Evolutionary conservation across 2,113 vertebrate genomes (phyloP).

Genomic region (Taxidea taxus): DNA sequence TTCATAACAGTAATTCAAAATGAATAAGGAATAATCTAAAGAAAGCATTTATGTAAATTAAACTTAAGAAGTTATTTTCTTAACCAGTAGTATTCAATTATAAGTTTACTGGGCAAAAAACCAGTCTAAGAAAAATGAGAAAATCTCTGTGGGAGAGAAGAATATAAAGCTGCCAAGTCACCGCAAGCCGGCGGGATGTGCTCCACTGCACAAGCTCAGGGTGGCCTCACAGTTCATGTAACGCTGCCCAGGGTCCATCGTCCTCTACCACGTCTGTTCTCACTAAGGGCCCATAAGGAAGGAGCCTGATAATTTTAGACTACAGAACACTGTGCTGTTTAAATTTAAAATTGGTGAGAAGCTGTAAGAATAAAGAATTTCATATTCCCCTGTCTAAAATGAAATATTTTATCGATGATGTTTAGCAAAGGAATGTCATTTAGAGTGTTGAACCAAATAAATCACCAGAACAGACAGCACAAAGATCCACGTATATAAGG

Average conservation of each 20-base stretch:
- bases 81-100: not conserved
- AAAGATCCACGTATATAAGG: not conserved
- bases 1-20: not conserved
- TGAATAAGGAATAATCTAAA: not conserved
- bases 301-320: not conserved
- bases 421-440: not conserved
- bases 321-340: not conserved
- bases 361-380: constrained; percentile 6
- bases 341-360: constrained; percentile 14
- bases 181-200: fast-evolving
- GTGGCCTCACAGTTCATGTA: not conserved
- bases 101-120: not conserved
- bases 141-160: not conserved
- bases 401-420: not conserved
- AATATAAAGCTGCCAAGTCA: not conserved
- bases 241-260: not conserved
- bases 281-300: not conserved
- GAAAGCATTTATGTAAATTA: not conserved
- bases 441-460: not conserved
- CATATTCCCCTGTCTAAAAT: not conserved
- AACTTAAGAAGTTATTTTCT: not conserved
- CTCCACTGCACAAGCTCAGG: not conserved
- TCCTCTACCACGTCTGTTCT: not conserved
- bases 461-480: not conserved
- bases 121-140: not conserved